Percentiles rank a stretch among this genome's conserved stretches.
phyloP scores from a whole-genome alignment of 2,113 vertebrate genomes.

The Gallinago jamesoni region DNA sequence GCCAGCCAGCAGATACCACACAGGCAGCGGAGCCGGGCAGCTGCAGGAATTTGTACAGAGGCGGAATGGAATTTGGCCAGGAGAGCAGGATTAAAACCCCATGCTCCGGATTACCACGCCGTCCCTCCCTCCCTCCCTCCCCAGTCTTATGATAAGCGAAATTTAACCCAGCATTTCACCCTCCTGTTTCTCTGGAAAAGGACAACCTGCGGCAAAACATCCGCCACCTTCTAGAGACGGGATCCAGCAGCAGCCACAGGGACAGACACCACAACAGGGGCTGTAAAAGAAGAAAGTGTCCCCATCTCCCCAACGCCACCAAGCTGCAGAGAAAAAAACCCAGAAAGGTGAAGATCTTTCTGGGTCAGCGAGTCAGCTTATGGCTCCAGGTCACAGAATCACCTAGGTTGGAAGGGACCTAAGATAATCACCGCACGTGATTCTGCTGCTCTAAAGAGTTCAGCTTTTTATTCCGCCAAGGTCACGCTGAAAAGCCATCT shows the following conservation, averaged over 20 bases:
- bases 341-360: background rate
- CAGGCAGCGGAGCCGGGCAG: background rate
- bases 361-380: background rate
- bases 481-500: background rate
- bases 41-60: slow-evolving; percentile 54
- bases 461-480: background rate
- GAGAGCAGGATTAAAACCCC: slow-evolving; percentile 54
- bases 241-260: background rate
- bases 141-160: background rate
- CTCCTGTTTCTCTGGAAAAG: background rate
- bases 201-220: background rate
- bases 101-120: slow-evolving; percentile 5
- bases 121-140: background rate
- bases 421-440: background rate
- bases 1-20: background rate
- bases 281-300: background rate
- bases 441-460: background rate
- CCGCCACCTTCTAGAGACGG: background rate
- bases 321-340: background rate
- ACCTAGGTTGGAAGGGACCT: accelerated
- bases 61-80: slow-evolving; percentile 52
- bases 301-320: background rate
- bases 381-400: background rate
- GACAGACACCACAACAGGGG: background rate
- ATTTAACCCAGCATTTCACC: background rate